Evolutionary conservation across 2,113 vertebrate species (phyloP).

Genomic region (Psilopogon haemacephalus): DNA sequence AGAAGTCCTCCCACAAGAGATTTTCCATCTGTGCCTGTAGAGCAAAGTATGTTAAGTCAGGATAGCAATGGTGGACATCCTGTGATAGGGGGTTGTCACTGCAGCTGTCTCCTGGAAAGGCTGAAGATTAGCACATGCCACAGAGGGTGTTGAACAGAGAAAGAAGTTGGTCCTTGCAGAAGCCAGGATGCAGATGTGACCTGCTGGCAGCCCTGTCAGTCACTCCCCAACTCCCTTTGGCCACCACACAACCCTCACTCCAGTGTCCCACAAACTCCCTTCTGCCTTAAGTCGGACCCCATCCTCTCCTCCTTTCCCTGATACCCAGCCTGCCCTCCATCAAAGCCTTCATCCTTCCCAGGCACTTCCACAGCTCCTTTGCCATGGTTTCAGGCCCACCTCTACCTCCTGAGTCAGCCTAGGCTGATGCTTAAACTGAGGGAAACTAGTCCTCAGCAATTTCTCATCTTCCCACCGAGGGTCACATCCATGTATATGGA

Average conservation of each 20-base stretch:
- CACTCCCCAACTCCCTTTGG: neutral
- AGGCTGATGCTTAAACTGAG: neutral
- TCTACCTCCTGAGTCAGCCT: no score
- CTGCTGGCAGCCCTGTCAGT: neutral
- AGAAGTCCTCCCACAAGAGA: neutral
- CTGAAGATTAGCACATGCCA: neutral
- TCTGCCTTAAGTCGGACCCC: neutral
- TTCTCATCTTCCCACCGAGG: neutral
- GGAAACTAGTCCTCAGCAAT: neutral
- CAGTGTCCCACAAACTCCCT: neutral
- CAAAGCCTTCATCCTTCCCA: neutral
- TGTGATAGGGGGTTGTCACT: neutral
- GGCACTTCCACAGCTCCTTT: neutral
- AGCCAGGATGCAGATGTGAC: neutral
- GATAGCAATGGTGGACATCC: neutral
- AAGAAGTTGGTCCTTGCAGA: neutral
- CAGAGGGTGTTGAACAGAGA: neutral
- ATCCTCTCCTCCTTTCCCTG: neutral
- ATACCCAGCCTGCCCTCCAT: neutral
- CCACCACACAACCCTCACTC: neutral
- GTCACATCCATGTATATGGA: rapidly evolving
- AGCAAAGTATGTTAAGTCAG: neutral
- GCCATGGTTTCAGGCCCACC: neutral
- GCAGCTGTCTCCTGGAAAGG: neutral
- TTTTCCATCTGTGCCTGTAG: neutral